A percentile compares a stretch with the other conserved stretches of the same genome.
Evolutionary conservation across 2,113 vertebrate species (phyloP).

Genomic region (Felis catus): F.catus_Fca126_mat1.0 CM031412.1:69816001-69816500

Average conservation of each 20-base stretch:
- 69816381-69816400: background rate
- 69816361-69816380: background rate
- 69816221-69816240: background rate
- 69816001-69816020: background rate
- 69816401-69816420: background rate
- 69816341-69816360: background rate
- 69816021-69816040: background rate
- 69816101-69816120: background rate
- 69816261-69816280: accelerated
- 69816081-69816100: background rate
- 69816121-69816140: background rate
- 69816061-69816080: background rate
- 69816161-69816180: no score
- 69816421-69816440: background rate
- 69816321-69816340: background rate
- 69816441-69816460: background rate
- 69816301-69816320: background rate
- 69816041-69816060: background rate
- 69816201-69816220: background rate
- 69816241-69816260: background rate
- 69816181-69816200: background rate
- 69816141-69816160: accelerated
- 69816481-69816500: background rate
- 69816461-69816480: background rate
- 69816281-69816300: background rate